Conservation (phyloP, 2,888 invertebrate species). For the Torymus auratus region DNA sequence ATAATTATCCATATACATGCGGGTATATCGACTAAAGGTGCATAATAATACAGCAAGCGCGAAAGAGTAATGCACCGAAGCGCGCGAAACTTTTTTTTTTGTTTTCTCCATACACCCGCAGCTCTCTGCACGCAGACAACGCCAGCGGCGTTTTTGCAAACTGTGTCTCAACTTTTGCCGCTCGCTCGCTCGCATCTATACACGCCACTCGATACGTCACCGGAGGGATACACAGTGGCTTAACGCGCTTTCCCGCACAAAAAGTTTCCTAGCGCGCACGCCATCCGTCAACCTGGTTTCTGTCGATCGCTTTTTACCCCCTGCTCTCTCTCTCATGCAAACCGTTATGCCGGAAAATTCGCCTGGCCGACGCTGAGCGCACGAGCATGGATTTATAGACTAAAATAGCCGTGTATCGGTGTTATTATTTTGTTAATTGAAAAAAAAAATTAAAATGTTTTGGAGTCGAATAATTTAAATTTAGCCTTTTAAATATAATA, state of each 20-base stretch:
- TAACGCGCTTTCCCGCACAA: slow-evolving; percentile 14
- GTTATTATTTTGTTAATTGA: too few relatives aligned
- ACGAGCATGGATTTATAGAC: too few relatives aligned
- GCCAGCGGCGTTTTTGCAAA: neutral
- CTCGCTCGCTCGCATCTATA: slow-evolving; percentile 24
- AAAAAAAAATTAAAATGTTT: too few relatives aligned
- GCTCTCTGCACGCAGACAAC: neutral
- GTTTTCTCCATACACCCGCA: too few relatives aligned
- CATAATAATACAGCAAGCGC: neutral
- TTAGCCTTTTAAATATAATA: too few relatives aligned
- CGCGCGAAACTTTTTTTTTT: slow-evolving; percentile 12
- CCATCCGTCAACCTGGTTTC: slow-evolving; percentile 31
- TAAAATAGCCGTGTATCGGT: too few relatives aligned
- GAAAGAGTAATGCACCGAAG: slow-evolving; percentile 13
- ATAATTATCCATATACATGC: too few relatives aligned
- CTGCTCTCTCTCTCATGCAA: neutral
- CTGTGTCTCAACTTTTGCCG: slow-evolving; percentile 25
- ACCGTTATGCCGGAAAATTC: slow-evolving; percentile 16
- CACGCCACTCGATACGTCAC: slow-evolving; percentile 35
- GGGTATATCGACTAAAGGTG: too few relatives aligned
- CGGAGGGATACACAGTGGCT: neutral
- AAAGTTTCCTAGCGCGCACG: slow-evolving; percentile 2
- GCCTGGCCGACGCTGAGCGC: too few relatives aligned
- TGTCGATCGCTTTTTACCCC: too few relatives aligned
- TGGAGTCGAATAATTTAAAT: too few relatives aligned